Base-by-base conservation (phyloP, 2,888 invertebrate species). In the Thyatira batis region DNA sequence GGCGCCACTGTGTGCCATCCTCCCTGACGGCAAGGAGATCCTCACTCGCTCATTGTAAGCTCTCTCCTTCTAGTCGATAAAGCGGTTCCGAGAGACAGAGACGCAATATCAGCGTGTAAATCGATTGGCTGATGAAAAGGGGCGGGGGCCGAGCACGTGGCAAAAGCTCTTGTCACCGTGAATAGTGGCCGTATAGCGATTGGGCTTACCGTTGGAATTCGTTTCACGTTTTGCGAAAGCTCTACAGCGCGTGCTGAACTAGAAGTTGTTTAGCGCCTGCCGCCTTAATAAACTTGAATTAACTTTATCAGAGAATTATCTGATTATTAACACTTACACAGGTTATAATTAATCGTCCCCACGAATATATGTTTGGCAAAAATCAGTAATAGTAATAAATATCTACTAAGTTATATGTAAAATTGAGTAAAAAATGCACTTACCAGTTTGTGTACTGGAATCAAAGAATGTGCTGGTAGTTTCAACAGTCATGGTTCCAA, bases 391-490 rank as follows among this genome's bases (percentile, higher is more conserved):
- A n/a, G n/a, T n/a, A n/a, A n/a, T 43, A n/a, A 20, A 46, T 50
- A 17, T 20, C 10, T 45, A 25, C 21, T 9, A 33, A 13, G 13
- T 28, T n/a, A 48, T 30, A 4, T 25, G 13, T 43, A 20, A 28
- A 21, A 39, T 30, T 33, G 51, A 28, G 28, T 45, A 50, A 52
- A 46, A 53, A 21, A 13, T 20, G 20, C 3, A 92, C 96, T 95
- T 78, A 97, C 97, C 97, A 81, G 97, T 97, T 91, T 97, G 97
- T 23, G 97, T 97, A 84, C 97, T 97, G 66, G 97, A 97, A 88
- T 97, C 97, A 81, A 97, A 97, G 85, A 97, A 97, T 0, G 97
- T 97, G 86, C 97, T 97, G 3, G 97, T 97, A 2, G 97, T 97
- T 85, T 98, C 97, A 23, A 97, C 97, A 0, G 97, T 97, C 98